These are phyloP conservation scores for Dascillus cervinus DNA, from an alignment of 2,888 invertebrate species.

Conservation along the genomic window DNA sequence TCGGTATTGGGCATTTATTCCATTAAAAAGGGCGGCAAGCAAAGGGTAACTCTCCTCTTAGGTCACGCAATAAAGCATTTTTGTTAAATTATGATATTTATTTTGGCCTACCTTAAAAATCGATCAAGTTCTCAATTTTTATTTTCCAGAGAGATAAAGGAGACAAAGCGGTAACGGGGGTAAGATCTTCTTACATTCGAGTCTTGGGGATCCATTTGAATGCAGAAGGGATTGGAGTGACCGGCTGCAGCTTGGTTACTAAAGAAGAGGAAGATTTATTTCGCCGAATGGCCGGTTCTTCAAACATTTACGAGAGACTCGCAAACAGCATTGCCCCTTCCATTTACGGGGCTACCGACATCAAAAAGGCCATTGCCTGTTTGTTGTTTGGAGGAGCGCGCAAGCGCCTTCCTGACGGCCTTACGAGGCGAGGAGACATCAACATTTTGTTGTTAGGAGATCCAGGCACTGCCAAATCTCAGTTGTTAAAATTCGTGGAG, in stretches of 20 bases:
- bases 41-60: too few relatives aligned
- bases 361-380: conserved; percentile 95
- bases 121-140: background rate
- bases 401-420: conserved; percentile 87
- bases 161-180: conserved; percentile 79
- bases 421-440: conserved; percentile 93
- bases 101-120: conserved; percentile 1
- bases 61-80: too few relatives aligned
- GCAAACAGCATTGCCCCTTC: conserved; percentile 92
- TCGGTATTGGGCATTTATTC: conserved; percentile 92
- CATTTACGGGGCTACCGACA: conserved; percentile 88
- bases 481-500: conserved; percentile 95
- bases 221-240: conserved; percentile 64
- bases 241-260: conserved; percentile 50
- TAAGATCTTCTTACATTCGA: conserved; percentile 88
- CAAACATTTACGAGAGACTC: conserved; percentile 83
- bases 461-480: conserved; percentile 99
- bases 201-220: conserved; percentile 89
- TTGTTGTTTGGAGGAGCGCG: conserved; percentile 89
- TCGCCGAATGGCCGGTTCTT: conserved; percentile 72
- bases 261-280: conserved; percentile 76
- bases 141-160: conserved; percentile 53
- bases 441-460: conserved; percentile 93
- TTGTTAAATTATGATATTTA: too few relatives aligned
- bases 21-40: conserved; percentile 85